Percentiles rank a stretch among this genome's conserved stretches.
Conservation (phyloP, 1,140 invertebrate species). For the Pissodes strobi region DNA sequence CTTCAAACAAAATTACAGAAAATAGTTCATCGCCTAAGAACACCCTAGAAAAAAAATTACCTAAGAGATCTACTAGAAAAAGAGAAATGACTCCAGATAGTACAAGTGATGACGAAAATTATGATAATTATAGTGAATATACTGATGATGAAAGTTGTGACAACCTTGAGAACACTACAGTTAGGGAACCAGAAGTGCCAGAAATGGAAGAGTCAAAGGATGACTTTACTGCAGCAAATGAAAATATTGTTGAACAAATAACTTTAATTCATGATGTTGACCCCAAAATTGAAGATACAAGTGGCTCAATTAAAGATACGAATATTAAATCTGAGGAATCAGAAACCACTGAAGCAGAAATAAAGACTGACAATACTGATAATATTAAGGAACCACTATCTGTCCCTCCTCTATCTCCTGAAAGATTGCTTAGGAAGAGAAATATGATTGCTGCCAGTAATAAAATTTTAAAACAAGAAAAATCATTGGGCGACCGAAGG, state of each 20-base stretch:
- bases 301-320: no score
- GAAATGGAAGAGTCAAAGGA: neutral
- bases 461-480: constrained; percentile 20
- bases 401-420: neutral
- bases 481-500: constrained; percentile 4
- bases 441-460: constrained; percentile 27
- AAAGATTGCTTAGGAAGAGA: constrained; percentile 13
- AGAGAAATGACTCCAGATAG: constrained; percentile 9
- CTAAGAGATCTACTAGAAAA: neutral
- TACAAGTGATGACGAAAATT: constrained; percentile 1
- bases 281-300: neutral
- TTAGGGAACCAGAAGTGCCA: neutral
- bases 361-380: neutral
- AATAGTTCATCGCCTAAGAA: neutral
- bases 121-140: constrained; percentile 2
- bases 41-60: neutral
- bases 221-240: neutral
- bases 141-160: neutral
- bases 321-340: no score
- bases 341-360: neutral
- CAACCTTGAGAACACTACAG: neutral
- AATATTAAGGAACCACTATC: neutral
- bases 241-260: constrained; percentile 10
- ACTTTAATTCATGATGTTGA: constrained; percentile 9
- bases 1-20: neutral